phyloP scores from a whole-genome alignment of 1,140 invertebrate species.

The Anthonomus grandis region DNA sequence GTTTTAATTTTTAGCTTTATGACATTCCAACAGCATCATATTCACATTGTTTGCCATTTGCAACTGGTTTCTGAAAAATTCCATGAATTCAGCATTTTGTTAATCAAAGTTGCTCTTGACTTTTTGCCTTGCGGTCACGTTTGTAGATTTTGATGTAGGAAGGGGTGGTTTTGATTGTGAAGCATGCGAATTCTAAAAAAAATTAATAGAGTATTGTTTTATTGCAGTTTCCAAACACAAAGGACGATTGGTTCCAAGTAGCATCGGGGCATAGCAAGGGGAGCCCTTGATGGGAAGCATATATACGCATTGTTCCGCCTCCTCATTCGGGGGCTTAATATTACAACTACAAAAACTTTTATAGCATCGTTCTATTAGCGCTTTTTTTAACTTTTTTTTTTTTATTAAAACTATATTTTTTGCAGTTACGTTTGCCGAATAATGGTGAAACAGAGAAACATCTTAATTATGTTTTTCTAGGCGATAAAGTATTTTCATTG shows the following conservation, averaged over 20 bases:
- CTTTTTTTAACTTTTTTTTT: not conserved
- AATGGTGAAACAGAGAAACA: conserved; percentile 8
- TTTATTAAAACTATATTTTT: too few species aligned
- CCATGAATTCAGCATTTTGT: not conserved
- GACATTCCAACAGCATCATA: not conserved
- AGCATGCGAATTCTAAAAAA: not conserved
- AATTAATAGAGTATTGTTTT: too few species aligned
- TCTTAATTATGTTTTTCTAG: conserved; percentile 12
- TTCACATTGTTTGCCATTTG: not conserved
- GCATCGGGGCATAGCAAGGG: too few species aligned
- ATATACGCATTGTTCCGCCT: not conserved
- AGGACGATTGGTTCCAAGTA: conserved; percentile 1
- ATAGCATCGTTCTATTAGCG: not conserved
- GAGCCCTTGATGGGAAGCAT: not conserved
- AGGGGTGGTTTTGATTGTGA: not conserved
- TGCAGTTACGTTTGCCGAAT: not conserved
- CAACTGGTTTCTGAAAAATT: not conserved
- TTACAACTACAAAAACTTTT: conserved; percentile 7
- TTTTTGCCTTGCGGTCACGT: not conserved
- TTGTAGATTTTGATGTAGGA: not conserved
- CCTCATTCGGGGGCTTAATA: not conserved
- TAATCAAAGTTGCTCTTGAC: not conserved
- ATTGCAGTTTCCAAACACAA: not conserved
- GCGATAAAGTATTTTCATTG: conserved; percentile 15
- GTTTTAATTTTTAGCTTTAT: not conserved